Evolutionary conservation across 2,797 vertebrate genomes (phyloP).

Genomic region (Oreonectes daqikongensis): DNA sequence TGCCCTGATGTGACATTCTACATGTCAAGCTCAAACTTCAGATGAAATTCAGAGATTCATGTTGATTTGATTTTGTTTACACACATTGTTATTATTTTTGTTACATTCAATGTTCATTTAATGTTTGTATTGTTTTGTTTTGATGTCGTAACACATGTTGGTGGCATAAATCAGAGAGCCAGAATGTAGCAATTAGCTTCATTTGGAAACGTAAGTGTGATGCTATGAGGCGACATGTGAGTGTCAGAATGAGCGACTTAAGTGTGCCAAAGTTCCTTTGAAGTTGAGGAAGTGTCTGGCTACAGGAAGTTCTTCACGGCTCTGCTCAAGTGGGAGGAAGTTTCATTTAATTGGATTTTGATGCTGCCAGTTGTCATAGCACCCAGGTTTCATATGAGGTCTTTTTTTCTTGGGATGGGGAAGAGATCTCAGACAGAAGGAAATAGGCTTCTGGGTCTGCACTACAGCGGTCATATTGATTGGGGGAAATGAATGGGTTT

Average conservation of each 20-base stretch:
- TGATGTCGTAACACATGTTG: too few relatives aligned
- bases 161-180: slow-evolving; percentile 20
- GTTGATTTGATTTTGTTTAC: too few relatives aligned
- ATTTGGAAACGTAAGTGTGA: slow-evolving; percentile 64
- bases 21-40: too few relatives aligned
- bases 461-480: slow-evolving; percentile 61
- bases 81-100: too few relatives aligned
- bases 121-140: too few relatives aligned
- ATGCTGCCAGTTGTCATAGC: slow-evolving; percentile 79
- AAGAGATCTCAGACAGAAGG: slow-evolving; percentile 55
- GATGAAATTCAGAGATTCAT: too few relatives aligned
- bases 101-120: too few relatives aligned
- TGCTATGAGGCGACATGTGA: slow-evolving; percentile 63
- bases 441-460: slow-evolving; percentile 65
- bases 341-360: slow-evolving; percentile 80
- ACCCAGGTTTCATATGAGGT: slow-evolving; percentile 70
- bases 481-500: slow-evolving; percentile 64
- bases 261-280: slow-evolving; percentile 67
- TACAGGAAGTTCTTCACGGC: slow-evolving; percentile 73
- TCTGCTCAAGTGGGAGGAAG: slow-evolving; percentile 77
- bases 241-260: slow-evolving; percentile 68
- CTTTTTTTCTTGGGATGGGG: slow-evolving; percentile 46
- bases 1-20: too few relatives aligned
- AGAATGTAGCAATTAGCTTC: slow-evolving; percentile 45
- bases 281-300: slow-evolving; percentile 57